Evolutionary conservation across 1,140 invertebrate genomes (phyloP).

Genomic region (Nasonia longicornis): DNA sequence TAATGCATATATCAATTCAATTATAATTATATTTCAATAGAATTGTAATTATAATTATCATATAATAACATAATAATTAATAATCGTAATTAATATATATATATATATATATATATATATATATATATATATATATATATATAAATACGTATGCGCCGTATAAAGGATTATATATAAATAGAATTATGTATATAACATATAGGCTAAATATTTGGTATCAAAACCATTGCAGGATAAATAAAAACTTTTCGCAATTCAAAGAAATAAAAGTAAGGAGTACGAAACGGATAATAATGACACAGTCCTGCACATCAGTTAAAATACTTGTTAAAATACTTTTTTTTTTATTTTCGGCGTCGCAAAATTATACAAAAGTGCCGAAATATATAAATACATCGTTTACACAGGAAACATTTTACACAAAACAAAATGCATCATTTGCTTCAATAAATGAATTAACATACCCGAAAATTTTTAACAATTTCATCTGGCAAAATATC

Average conservation of each 20-base stretch:
- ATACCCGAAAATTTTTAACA: not conserved
- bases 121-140: conserved; percentile 48
- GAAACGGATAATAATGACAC: conserved; percentile 7
- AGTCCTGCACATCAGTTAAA: conserved; percentile 9
- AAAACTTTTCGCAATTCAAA: not conserved
- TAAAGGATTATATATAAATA: conserved; percentile 57
- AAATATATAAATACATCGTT: conserved; percentile 22
- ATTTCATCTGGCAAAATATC: not conserved
- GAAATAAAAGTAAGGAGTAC: conserved; percentile 8
- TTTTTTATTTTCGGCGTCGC: not conserved
- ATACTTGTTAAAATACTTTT: conserved; percentile 42
- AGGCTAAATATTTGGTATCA: conserved; percentile 60
- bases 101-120: conserved; percentile 45
- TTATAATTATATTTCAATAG: not conserved
- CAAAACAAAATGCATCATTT: not conserved
- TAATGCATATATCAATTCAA: conserved; percentile 3
- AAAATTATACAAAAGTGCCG: not conserved
- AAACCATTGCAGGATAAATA: conserved; percentile 59
- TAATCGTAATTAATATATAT: conserved; percentile 23
- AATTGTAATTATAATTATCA: conserved; percentile 10
- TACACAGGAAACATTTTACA: not conserved
- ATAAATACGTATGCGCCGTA: conserved; percentile 51
- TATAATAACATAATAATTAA: conserved; percentile 34
- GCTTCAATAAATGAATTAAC: not conserved
- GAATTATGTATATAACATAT: conserved; percentile 54